Percentiles rank a stretch among this genome's conserved stretches.
These are phyloP conservation scores for Eulimnadia texana DNA, from an alignment of 1,140 invertebrate species.

Conservation along the genomic window DNA sequence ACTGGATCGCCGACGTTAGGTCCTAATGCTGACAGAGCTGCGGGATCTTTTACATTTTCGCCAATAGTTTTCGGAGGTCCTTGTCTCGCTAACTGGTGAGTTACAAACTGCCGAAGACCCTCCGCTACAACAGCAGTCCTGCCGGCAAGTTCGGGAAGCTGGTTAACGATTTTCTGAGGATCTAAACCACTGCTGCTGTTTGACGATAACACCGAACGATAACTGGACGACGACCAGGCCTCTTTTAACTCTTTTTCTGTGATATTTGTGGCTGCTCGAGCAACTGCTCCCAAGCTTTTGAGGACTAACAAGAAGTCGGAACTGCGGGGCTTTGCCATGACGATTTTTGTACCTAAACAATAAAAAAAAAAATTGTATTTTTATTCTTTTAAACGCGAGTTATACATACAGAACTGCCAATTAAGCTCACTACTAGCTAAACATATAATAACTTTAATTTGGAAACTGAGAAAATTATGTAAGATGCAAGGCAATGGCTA, in stretches of 20 bases:
- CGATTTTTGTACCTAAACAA: too few species aligned
- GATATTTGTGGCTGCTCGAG: constrained; percentile 1
- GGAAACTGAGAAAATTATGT: too few species aligned
- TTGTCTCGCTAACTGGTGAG: background rate
- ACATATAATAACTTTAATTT: too few species aligned
- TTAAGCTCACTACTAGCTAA: too few species aligned
- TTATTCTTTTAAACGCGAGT: too few species aligned
- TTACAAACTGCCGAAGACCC: background rate
- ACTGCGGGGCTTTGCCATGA: constrained; percentile 14
- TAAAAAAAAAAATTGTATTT: too few species aligned
- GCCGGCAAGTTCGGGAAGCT: background rate
- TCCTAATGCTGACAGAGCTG: background rate
- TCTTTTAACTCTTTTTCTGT: constrained; percentile 14
- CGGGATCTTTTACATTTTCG: background rate
- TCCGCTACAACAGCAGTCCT: constrained; percentile 3
- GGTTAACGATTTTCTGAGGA: constrained; percentile 3
- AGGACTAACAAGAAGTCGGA: constrained; percentile 10
- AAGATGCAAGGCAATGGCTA: too few species aligned
- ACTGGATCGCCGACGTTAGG: background rate
- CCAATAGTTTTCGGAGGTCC: background rate
- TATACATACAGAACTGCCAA: too few species aligned
- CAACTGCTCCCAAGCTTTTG: constrained; percentile 10
- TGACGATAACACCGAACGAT: background rate
- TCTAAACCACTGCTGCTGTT: background rate
- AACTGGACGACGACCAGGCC: constrained; percentile 4